Evolutionary conservation across 2,888 invertebrate species (phyloP), one percentile per base, ranked within the genome.

Genomic region (Drosophila kambysellisi): DNA sequence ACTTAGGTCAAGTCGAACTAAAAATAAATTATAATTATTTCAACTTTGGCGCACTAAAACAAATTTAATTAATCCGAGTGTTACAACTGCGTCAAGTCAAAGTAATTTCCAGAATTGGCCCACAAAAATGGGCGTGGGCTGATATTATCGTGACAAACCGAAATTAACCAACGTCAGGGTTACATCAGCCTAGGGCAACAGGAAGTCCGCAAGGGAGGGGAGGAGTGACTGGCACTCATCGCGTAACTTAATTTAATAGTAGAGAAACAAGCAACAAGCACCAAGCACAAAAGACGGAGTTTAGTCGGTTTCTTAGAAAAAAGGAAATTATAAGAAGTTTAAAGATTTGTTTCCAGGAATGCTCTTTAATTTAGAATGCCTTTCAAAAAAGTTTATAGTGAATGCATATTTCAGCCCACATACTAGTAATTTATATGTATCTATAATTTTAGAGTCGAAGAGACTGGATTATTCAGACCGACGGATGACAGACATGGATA

Each of bases 61-160:
- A 71, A 81, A 88, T 90, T 90, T 86, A 87, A 87, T 90, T 90
- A 90, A 88, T 78, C 7, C 56, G 56, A 41, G 29, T 39, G 76
- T 65, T 76, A 72, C 70, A 79, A 74, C 72, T 48, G 69, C 65
- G 59, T 71, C 64, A 65, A 72, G 70, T 65, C 69, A 75, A 72
- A 71, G 61, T 53, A 70, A 54, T 70, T 59, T 60, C 53, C 53
- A 53, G 46, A 51, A 64, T 15, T 35, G 7, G 57, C 51, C 51
- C 41, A 15, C 11, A 17, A 17, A 62, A 66, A 70, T 66, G 66
- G 74, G 71, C 73, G 74, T 72, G 68, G 74, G 66, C 70, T 62
- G 83, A 79, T 76, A 72, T 53, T 86, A 78, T 81, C 87, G 87
- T 87, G 87, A 88, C 90, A 90, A 87, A 79, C 76, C 81, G 75